Evolutionary conservation across 1,140 invertebrate species (phyloP), one percentile per base, ranked within the genome.

Genomic region (Drosophila watanabei): DNA sequence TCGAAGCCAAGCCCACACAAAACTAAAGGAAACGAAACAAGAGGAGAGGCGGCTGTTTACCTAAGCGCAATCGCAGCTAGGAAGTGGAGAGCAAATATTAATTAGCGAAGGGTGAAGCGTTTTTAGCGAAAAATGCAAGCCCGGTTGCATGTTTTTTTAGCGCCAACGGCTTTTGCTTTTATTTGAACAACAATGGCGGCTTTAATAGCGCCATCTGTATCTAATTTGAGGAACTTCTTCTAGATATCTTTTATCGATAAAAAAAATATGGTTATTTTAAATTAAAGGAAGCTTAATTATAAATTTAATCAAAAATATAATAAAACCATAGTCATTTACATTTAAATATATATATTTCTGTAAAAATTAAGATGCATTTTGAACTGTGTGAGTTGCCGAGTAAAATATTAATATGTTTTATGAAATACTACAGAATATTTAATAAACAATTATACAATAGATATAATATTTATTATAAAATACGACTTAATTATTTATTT

Each of bases 61-160:
- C 60, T 46, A 58, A 58, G 75, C 72, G 59, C 63, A 72, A 76
- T 69, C 51, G 70, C 63, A 58, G 63, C 52, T 62, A 69, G 83
- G 84, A 88, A 87, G 56, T 83, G 32, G 13, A 76, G 18, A 56
- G 49, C 30, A 83, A 87, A 86, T 79, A 87, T 75, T 79, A 49
- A 61, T 60, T 68, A 70, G 69, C 79, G 79, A 63, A 60, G 56
- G 60, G 43, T 54, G 43, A 39, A 77, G 41, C 52, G 9, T 66
- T 77, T 76, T 65, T 39, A 45, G 24, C 45, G 56, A 66, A 66
- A 51, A 64, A 59, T 45, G 68, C 63, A 71, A 37, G 48, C 49
- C 32, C 39, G 49, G 32, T 30, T 30, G 39, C 32, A 37, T 61
- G 33, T 57, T 54, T 65, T 57, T 62, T 41, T 59, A 37, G 2